Conservation (phyloP, 92 coral and sea anemone species). For the Paramuricea clavata region DNA sequence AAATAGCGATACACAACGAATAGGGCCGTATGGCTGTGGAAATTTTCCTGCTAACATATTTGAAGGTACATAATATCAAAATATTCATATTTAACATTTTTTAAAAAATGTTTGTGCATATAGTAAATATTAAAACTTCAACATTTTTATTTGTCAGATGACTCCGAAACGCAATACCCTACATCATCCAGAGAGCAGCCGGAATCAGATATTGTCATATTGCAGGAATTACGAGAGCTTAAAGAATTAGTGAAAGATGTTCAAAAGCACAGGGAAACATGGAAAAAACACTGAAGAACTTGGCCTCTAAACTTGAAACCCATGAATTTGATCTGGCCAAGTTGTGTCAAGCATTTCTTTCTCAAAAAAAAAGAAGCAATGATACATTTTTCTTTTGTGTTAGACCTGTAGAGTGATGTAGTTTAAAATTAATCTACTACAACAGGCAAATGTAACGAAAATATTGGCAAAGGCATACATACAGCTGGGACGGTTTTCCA, state of each 20-base stretch:
- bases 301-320: background rate
- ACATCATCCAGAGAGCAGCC: background rate
- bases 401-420: background rate
- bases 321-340: constrained; percentile 2
- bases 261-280: too few relatives aligned
- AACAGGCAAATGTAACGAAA: constrained; percentile 6
- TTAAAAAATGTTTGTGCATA: background rate
- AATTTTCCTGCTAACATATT: too few relatives aligned
- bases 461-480: constrained; percentile 9
- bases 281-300: background rate
- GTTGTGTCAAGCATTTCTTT: background rate
- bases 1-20: too few relatives aligned
- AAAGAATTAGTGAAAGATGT: too few relatives aligned
- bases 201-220: too few relatives aligned
- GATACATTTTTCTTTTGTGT: background rate
- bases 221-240: too few relatives aligned
- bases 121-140: too few relatives aligned
- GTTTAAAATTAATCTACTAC: background rate
- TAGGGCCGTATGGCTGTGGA: too few relatives aligned
- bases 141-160: background rate
- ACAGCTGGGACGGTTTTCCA: constrained; percentile 1
- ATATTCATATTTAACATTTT: background rate
- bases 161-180: background rate
- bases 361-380: background rate
- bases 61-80: too few relatives aligned